Base-by-base conservation (phyloP, 1,140 invertebrate species). In the Parapsyche elsis region DNA sequence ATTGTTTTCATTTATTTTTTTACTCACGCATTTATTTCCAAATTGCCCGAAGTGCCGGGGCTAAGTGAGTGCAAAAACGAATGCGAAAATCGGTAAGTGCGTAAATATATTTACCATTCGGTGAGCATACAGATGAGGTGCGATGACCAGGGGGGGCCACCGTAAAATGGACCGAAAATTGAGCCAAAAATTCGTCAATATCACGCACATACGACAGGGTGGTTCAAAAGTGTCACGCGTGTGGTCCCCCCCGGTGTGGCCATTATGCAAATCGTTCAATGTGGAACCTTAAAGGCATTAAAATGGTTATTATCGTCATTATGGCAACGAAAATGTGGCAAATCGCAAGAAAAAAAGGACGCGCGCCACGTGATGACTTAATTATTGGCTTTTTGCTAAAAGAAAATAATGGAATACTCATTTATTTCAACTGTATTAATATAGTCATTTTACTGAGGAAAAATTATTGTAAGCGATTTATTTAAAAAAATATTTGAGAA, bases 241-340 rank as follows among this genome's bases (percentile, higher is more conserved):
- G 64, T 67, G 64, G 64, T 67, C 64, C 64, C 23, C 64, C 10
- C 64, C 1, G 24, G 64, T 21, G 21, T 16, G 49, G 49, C 10
- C 49, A 67, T 67, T 67, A 67, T 67, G 64, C 24, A 67, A 67
- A 67, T 67, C 21, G 64, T 23, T 9, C 16, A 61, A 61, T 61
- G 57, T 21, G 1, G 30, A 61, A 61, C 30, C 57, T 21, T 16
- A n/a, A n/a, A n/a, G 16, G 5, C 57, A 61, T 61, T 61, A 61
- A 61, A 61, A 61, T 19, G 64, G 24, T 67, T 23, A 67, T 67
- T 67, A 67, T 26, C 64, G 64, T 23, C 64, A 67, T 67, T 67
- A 67, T 61, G 4, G 24, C 10, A 12, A 19, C 12, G 12, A 23
- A 21, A 21, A 61, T 9, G 59, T 67, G 64, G 24, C 16, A 53